Percentiles rank a stretch among this genome's conserved stretches.
Evolutionary conservation across 2,797 vertebrate species (phyloP).

Genomic region (Crocodylus rhombifer): DNA sequence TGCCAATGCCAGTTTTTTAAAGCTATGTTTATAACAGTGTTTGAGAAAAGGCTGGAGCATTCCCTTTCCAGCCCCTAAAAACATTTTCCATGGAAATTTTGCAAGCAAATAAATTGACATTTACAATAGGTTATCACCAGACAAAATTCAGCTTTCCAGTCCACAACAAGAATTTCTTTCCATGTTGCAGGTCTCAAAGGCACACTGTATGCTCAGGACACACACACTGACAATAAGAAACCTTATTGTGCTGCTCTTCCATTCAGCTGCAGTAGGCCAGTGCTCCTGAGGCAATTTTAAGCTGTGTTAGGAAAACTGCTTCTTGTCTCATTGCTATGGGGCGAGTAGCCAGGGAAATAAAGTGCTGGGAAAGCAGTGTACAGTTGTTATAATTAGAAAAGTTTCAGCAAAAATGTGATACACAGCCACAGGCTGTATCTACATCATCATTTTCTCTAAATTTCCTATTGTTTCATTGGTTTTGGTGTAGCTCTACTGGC

Average conservation of each 20-base stretch:
- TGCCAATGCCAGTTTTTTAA: slow-evolving; percentile 35
- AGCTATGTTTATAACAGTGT: slow-evolving; percentile 54
- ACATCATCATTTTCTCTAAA: neutral
- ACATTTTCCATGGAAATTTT: neutral
- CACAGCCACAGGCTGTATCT: neutral
- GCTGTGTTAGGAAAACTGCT: neutral
- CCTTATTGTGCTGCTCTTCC: neutral
- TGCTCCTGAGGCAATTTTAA: neutral
- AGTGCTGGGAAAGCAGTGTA: neutral
- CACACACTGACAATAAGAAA: neutral
- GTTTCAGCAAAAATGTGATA: neutral
- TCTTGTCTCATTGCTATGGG: neutral
- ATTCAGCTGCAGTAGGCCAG: neutral
- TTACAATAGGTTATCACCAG: neutral
- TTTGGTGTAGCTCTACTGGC: neutral
- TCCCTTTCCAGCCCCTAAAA: slow-evolving; percentile 8
- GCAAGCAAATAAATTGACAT: neutral
- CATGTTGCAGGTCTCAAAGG: neutral
- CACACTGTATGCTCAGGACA: neutral
- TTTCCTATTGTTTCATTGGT: neutral
- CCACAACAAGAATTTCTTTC: neutral
- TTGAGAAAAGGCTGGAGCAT: neutral
- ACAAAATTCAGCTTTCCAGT: neutral
- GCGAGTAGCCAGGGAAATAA: neutral
- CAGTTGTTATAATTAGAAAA: rapidly evolving